Evolutionary conservation across 2,797 vertebrate genomes (phyloP), one percentile per base, ranked within the genome.

Genomic region (Trachurus trachurus): DNA sequence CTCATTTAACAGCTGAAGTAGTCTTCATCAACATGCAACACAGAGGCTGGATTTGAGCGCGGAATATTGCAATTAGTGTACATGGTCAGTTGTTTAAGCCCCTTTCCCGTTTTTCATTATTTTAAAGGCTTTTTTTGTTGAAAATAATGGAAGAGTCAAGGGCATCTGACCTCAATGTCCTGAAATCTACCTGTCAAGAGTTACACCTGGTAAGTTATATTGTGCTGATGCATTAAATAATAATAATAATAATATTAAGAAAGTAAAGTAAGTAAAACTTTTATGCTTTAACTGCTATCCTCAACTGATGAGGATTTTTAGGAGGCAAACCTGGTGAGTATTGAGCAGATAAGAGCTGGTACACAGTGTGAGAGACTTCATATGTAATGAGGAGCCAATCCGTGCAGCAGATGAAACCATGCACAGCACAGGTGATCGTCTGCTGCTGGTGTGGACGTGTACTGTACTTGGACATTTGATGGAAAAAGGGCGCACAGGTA

Each of bases 371-470:
- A 80, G 63, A 62, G 58, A 56, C 19, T 31, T 31, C 37, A 54
- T 52, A 26, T 66, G 34, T 26, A 9, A 71, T 29, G 47, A 74
- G 15, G n/a, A 47, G 31, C n/a, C 69, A n/a, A 81, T 62, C 16
- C n/a, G 11, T n/a, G n/a, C 60, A 71, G 58, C 45, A 70, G 54
- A 56, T 74, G 13, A 62, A 54, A 44, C 17, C 17, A 13, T 26
- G 53, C 6, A 2, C 39, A 67, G 49, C 9, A 3, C 45, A 74
- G 50, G 26, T 75, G 75, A 74, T 62, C 54, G 74, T 66, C 66
- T 68, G 85, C 53, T 17, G 54, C 63, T 66, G 74, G 57, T 67
- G 60, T 13, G 37, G 61, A 58, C 47, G 52, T 61, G 68, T 31
- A 54, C 77, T 34, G 26, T 26, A 26, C 3, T 80, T 58, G 34